phyloP scores from a whole-genome alignment of 2,888 invertebrate genomes.

The Cerceris rybyensis region DNA sequence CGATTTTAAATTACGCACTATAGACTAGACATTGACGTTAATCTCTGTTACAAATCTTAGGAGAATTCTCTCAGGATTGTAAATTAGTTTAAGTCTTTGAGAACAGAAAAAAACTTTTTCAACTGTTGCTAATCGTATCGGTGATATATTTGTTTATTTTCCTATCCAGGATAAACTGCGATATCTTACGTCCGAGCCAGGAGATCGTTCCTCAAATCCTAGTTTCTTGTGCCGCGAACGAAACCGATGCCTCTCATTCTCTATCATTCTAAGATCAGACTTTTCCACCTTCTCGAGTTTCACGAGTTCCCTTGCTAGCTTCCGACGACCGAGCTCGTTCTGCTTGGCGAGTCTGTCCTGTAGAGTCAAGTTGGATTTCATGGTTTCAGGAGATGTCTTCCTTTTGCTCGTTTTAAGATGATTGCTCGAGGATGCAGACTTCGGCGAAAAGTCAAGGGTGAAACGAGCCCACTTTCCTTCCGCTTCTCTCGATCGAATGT shows the following conservation, averaged over 20 bases:
- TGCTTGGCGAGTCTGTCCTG: constrained; percentile 58
- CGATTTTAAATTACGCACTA: no score
- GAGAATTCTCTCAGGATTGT: no score
- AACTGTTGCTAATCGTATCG: no score
- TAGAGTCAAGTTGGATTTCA: constrained; percentile 51
- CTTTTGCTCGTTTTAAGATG: constrained; percentile 8
- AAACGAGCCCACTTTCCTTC: constrained; percentile 29
- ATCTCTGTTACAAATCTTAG: no score
- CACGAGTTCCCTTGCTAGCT: constrained; percentile 59
- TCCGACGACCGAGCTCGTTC: constrained; percentile 60
- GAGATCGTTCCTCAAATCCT: constrained; percentile 6
- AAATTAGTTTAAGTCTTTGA: no score
- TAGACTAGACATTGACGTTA: no score
- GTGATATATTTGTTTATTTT: no score
- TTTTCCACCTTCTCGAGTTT: constrained; percentile 62
- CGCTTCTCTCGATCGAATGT: constrained; percentile 16
- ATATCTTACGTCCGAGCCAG: constrained; percentile 41
- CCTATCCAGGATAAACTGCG: neutral
- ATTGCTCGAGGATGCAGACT: constrained; percentile 4
- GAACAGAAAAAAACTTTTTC: no score
- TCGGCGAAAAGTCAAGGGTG: constrained; percentile 37
- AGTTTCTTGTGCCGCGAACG: constrained; percentile 61
- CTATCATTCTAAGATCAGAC: constrained; percentile 63
- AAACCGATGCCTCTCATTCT: constrained; percentile 65
- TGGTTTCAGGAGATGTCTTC: constrained; percentile 20